Conservation (phyloP, 2,888 invertebrate species). For the Dascillus cervinus region DNA sequence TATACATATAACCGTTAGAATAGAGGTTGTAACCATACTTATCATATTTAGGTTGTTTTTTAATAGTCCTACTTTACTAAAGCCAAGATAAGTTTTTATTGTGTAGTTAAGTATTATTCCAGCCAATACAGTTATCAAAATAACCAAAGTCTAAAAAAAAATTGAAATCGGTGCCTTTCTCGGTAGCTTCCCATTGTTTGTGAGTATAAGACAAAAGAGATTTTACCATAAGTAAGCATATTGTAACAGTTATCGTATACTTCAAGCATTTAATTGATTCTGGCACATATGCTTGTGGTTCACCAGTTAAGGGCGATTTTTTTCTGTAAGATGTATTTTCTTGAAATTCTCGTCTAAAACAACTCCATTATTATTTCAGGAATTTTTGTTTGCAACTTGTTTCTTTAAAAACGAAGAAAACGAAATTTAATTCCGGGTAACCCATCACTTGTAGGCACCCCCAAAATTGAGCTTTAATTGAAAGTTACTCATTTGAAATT, state of each 20-base stretch:
- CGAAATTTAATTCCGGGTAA: too few relatives aligned
- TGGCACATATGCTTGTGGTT: constrained; percentile 17
- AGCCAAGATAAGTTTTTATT: too few relatives aligned
- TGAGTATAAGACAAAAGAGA: background rate
- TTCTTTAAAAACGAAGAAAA: too few relatives aligned
- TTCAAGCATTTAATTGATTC: constrained; percentile 4
- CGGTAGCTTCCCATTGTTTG: too few relatives aligned
- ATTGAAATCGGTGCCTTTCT: too few relatives aligned
- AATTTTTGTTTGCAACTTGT: too few relatives aligned
- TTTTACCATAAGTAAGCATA: constrained; percentile 22
- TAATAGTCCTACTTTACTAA: too few relatives aligned
- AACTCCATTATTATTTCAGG: background rate
- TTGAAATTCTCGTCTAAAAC: constrained; percentile 12
- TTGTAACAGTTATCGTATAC: constrained; percentile 11
- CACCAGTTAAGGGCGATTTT: constrained; percentile 15
- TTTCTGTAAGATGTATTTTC: constrained; percentile 10
- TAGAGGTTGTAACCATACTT: constrained; percentile 21
- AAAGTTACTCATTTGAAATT: too few relatives aligned
- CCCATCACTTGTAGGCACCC: too few relatives aligned
- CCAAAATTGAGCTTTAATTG: too few relatives aligned
- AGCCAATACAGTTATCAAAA: constrained; percentile 15
- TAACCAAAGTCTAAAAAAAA: too few relatives aligned
- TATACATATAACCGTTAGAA: constrained; percentile 26
- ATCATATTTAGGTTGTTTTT: constrained; percentile 17
- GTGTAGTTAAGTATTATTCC: too few relatives aligned